Base-by-base conservation (phyloP, 2,888 invertebrate genomes). In the Pherbina coryleti region DNA sequence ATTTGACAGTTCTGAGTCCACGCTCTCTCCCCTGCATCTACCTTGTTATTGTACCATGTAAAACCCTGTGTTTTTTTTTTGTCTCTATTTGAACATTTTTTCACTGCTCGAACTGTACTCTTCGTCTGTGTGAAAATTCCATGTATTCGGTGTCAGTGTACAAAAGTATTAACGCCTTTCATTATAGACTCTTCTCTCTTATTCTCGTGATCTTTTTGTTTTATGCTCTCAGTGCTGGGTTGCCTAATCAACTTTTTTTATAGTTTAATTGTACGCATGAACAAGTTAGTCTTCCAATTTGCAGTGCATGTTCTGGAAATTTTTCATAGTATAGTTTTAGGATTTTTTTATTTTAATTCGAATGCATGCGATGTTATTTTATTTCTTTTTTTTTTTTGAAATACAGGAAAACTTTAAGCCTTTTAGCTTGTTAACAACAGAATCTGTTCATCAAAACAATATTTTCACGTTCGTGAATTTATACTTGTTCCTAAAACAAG, bases 51-150 rank as follows among this genome's bases (percentile, higher is more conserved):
- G n/a, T n/a, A n/a, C n/a, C n/a, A n/a, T n/a, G n/a, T n/a, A 37
- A 37, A 37, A 37, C 3, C 14, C 14, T n/a, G 17, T 66, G n/a
- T 66, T 34, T 14, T 28, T 31, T 31, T 14, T 34, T 67, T 14
- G 7, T n/a, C 44, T 51, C 14, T 49, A 51, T 49, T 49, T 31
- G 31, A 69, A 51, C 3, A 25, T 69, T n/a, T 51, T 69, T 69
- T 51, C 51, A 51, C 69, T 69, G 69, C 69, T 69, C 22, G 69
- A 69, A 69, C 14, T 69, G 69, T 69, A 69, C 28, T 69, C 69
- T 17, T 71, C 53, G 71, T 71, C 55, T 71, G 57, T 71, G 57
- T 71, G 34, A 44, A 67, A 55, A 19, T 79, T 80, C 76, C 81
- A 81, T 64, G 8, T 69, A 25, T 49, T 69, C 51, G 69, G 49